Conservation (phyloP, 2,113 vertebrate genomes). For the Hystrix brachyura region DNA sequence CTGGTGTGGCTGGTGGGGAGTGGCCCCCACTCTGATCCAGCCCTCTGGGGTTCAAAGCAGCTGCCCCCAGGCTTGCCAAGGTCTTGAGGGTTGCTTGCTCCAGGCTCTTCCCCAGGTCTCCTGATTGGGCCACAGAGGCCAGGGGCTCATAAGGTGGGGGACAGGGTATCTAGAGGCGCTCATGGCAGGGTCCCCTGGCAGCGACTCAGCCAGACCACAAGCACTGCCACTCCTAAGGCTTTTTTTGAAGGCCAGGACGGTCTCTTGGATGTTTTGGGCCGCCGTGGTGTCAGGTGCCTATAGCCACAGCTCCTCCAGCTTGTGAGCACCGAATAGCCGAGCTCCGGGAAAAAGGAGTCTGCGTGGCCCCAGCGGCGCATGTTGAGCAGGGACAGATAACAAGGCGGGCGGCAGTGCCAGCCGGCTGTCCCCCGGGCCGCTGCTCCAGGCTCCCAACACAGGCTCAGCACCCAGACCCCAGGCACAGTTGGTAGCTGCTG, state of each 20-base stretch:
- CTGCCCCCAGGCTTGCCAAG: conserved; percentile 10
- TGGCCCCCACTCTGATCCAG: conserved; percentile 79
- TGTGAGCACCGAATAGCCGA: conserved; percentile 90
- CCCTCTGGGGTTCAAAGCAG: conserved; percentile 86
- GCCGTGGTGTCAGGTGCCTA: conserved; percentile 91
- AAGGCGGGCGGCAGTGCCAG: background rate
- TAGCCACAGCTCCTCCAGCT: conserved; percentile 94
- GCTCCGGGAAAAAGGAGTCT: conserved; percentile 93
- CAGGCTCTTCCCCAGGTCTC: background rate
- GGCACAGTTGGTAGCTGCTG: conserved; percentile 90
- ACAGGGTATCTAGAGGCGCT: conserved; percentile 82
- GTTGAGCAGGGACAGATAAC: conserved; percentile 85
- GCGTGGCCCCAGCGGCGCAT: conserved; percentile 91
- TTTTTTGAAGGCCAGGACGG: conserved; percentile 92
- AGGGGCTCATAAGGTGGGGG: conserved; percentile 70
- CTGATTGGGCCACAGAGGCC: background rate
- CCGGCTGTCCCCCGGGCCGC: background rate
- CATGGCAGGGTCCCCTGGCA: conserved; percentile 82
- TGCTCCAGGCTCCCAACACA: conserved; percentile 84
- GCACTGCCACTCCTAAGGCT: conserved; percentile 88
- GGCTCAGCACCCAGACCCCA: conserved; percentile 91
- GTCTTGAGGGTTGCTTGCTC: background rate
- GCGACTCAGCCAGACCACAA: conserved; percentile 80
- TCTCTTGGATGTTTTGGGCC: conserved; percentile 93
- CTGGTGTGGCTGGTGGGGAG: conserved; percentile 83